These are phyloP conservation scores for Lasioglossum marginatum DNA, from an alignment of 2,888 invertebrate genomes.

Conservation along the genomic window DNA sequence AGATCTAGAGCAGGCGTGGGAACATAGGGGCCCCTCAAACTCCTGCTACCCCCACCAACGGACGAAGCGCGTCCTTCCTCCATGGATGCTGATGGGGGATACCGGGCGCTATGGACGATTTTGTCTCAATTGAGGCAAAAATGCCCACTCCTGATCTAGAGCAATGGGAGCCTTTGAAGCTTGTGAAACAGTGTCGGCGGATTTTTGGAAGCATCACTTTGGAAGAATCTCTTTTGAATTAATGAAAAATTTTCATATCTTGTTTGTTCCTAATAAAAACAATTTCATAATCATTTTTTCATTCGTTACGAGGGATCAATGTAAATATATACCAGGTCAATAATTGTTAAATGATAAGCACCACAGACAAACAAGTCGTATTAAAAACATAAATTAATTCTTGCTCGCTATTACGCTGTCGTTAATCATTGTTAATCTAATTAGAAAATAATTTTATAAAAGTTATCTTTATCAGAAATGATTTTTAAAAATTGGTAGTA, in stretches of 20 bases:
- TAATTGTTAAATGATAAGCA: neutral
- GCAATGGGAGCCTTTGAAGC: neutral
- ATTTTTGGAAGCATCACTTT: neutral
- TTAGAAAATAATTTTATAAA: neutral
- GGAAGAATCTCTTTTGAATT: neutral
- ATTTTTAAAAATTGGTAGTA: neutral
- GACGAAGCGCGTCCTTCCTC: too few species aligned
- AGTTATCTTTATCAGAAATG: neutral
- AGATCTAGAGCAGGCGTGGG: too few species aligned
- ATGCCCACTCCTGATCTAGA: neutral
- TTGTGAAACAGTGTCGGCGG: constrained; percentile 25
- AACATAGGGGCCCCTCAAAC: too few species aligned
- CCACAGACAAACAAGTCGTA: neutral
- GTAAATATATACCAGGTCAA: neutral
- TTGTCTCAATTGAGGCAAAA: too few species aligned
- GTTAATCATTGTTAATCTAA: neutral
- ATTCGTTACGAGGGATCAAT: neutral
- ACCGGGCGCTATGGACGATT: too few species aligned
- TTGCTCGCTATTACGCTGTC: neutral
- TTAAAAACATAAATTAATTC: neutral
- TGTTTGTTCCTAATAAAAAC: neutral
- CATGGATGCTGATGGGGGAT: too few species aligned
- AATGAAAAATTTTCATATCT: neutral
- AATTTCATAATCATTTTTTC: neutral
- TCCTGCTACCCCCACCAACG: too few species aligned